A percentile compares a stretch with the other conserved stretches of the same genome.
These are phyloP conservation scores for Lepidostoma basale DNA, from an alignment of 1,140 invertebrate species.

Conservation along the genomic window DNA sequence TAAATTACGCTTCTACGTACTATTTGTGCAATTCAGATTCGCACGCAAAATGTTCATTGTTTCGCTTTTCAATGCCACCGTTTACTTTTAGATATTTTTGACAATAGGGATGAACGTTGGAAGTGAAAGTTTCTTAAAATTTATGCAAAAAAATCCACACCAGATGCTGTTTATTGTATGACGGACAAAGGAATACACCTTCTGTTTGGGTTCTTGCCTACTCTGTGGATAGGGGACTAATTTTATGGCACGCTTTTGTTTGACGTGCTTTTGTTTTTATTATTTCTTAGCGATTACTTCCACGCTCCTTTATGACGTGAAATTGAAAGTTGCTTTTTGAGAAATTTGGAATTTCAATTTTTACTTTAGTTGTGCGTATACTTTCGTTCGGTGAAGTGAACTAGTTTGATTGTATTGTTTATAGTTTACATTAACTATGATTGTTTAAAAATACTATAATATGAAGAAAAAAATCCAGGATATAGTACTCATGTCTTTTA, in stretches of 20 bases:
- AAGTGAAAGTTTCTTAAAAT: conserved; percentile 29
- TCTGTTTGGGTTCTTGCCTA: conserved; percentile 28
- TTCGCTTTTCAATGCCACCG: not conserved
- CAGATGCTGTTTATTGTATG: conserved; percentile 15
- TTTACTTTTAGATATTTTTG: not conserved
- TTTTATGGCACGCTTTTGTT: conserved; percentile 4
- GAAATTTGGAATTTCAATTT: not conserved
- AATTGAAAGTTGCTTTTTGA: not conserved
- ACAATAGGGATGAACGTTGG: not conserved
- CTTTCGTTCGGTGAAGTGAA: conserved; percentile 3
- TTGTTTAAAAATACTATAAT: too few relatives aligned
- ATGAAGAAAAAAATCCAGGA: too few relatives aligned
- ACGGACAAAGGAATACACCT: conserved; percentile 26
- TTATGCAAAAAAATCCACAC: conserved; percentile 26
- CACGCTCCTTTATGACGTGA: not conserved
- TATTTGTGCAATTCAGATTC: conserved; percentile 15
- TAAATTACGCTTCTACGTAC: too few relatives aligned
- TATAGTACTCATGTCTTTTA: too few relatives aligned
- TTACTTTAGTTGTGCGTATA: not conserved
- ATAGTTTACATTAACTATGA: too few relatives aligned
- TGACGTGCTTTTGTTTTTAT: conserved; percentile 17
- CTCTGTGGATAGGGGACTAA: not conserved
- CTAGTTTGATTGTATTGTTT: too few relatives aligned
- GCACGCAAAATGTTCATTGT: conserved; percentile 2
- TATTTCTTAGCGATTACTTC: not conserved